Percentiles rank a stretch among this genome's conserved stretches.
Conservation (phyloP, 2,797 vertebrate genomes). For the Tachyglossus aculeatus region DNA sequence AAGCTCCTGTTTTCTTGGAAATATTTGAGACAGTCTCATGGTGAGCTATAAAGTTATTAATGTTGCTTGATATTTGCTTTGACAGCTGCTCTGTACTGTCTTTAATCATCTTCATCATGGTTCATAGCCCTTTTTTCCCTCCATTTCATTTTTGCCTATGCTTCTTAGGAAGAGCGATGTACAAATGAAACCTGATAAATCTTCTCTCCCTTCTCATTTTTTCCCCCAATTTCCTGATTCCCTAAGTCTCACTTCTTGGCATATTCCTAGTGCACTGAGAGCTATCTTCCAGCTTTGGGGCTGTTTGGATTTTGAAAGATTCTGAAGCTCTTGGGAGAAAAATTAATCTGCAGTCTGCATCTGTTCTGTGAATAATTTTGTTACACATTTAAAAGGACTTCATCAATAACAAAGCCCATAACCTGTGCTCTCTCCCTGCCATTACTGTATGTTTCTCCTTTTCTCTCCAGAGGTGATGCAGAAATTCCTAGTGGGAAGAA, state of each 20-base stretch:
- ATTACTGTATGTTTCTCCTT: conserved; percentile 42
- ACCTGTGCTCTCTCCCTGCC: conserved; percentile 4
- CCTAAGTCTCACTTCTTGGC: neutral
- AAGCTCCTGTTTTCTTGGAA: conserved; percentile 66
- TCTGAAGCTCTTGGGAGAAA: conserved; percentile 14
- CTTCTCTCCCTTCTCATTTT: conserved; percentile 7
- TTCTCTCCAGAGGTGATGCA: no score
- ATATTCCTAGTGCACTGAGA: neutral
- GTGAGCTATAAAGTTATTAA: conserved; percentile 77
- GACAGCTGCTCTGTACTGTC: conserved; percentile 75
- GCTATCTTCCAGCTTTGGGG: neutral
- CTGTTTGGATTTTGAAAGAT: conserved; percentile 19
- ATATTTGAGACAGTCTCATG: conserved; percentile 63
- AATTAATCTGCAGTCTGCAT: conserved; percentile 5
- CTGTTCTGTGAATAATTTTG: conserved; percentile 38
- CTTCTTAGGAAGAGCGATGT: conserved; percentile 46
- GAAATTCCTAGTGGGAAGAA: no score
- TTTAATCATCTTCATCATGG: conserved; percentile 76
- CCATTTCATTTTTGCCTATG: conserved; percentile 68
- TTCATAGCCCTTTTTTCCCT: conserved; percentile 59
- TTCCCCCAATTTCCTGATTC: conserved; percentile 21
- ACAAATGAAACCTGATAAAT: conserved; percentile 46
- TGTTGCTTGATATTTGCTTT: conserved; percentile 77
- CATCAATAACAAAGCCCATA: neutral
- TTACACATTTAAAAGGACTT: conserved; percentile 34